A percentile compares a stretch with the other conserved stretches of the same genome.
Evolutionary conservation across 1,140 invertebrate genomes (phyloP).

Genomic region (Drosophila eugracilis): DNA sequence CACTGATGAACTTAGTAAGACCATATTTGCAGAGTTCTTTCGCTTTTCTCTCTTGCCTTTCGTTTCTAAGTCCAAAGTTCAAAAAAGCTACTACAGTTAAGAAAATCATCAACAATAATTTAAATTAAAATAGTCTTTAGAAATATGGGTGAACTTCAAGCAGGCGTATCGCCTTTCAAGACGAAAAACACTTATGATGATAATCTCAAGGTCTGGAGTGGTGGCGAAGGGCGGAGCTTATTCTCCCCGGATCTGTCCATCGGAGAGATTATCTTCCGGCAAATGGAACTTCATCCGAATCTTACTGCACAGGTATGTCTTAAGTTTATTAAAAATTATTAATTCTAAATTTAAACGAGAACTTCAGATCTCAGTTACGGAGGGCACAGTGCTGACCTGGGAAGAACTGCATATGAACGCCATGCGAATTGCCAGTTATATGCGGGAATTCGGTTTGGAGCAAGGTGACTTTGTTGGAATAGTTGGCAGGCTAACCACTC

Average conservation of each 20-base stretch:
- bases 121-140: background rate
- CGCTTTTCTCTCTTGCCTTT: no score
- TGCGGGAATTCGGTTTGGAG: conserved; percentile 3
- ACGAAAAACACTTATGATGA: conserved; percentile 32
- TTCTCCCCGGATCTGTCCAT: conserved; percentile 33
- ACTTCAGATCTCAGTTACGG: conserved; percentile 43
- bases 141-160: background rate
- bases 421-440: conserved; percentile 23
- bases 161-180: background rate
- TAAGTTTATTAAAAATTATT: background rate
- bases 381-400: conserved; percentile 28
- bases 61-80: background rate
- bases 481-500: conserved; percentile 31
- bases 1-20: background rate
- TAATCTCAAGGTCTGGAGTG: conserved; percentile 28
- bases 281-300: conserved; percentile 46
- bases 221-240: conserved; percentile 2
- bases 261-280: conserved; percentile 37
- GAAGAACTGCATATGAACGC: conserved; percentile 28
- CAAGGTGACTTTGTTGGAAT: conserved; percentile 42
- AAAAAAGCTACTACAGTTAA: background rate
- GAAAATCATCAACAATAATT: background rate
- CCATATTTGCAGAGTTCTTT: background rate
- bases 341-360: background rate
- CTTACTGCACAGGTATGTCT: conserved; percentile 35